Conservation (phyloP, 2,113 vertebrate species). For the Lichenostomus cassidix region DNA sequence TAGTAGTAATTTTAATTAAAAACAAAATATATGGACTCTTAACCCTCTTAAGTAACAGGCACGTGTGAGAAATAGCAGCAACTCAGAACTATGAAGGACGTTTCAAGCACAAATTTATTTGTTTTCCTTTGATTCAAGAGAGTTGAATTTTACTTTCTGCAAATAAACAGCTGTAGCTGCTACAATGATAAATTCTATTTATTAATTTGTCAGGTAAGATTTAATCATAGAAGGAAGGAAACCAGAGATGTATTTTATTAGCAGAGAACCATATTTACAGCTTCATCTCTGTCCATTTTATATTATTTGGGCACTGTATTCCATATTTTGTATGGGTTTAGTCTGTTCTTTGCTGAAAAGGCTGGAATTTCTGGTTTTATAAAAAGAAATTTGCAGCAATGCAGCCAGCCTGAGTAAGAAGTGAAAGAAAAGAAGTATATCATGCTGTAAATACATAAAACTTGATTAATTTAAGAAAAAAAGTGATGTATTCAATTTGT, state of each 20-base stretch:
- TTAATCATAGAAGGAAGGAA: not conserved
- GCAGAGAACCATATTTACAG: not conserved
- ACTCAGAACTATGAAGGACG: not conserved
- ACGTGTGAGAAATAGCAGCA: not conserved
- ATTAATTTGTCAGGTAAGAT: not conserved
- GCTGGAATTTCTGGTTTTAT: not conserved
- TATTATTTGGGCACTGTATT: not conserved
- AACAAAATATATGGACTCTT: not conserved
- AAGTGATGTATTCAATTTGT: not conserved
- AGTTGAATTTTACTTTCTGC: not conserved
- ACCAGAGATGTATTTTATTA: not conserved
- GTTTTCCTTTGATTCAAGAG: not conserved
- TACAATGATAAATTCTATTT: not conserved
- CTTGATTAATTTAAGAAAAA: not conserved
- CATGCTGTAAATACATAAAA: not conserved
- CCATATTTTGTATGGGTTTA: not conserved
- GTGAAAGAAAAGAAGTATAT: not conserved
- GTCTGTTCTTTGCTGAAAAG: not conserved
- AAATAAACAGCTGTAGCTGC: not conserved
- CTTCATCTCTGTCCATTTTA: not conserved
- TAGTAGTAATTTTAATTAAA: not conserved
- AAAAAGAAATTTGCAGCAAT: not conserved
- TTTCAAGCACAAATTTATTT: not conserved
- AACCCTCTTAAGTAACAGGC: not conserved
- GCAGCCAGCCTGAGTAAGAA: not conserved